Evolutionary conservation across 1,140 invertebrate species (phyloP), one percentile per base, ranked within the genome.

Genomic region (Bombus impatiens): DNA sequence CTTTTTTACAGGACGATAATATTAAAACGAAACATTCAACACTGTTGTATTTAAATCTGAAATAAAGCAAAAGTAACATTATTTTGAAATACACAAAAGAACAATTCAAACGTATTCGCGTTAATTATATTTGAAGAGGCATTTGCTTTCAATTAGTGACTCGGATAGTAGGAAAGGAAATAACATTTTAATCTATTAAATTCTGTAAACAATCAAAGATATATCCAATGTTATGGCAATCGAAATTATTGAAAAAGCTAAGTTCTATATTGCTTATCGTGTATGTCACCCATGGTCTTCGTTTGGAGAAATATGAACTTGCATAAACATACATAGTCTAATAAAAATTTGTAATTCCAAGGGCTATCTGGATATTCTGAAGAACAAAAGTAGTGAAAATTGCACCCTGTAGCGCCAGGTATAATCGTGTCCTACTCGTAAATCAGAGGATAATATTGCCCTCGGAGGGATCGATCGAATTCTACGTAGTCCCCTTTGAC

Each of bases 401-500:
- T 62, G 76, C 15, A 42, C 28, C 76, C 57, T 12, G 59, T 57
- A 35, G 28, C 35, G n/a, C 15, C 44, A 40, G n/a, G n/a, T 59
- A 59, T 84, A 84, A 84, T 84, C 76, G 78, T 44, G 8, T 37
- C 32, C 15, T 3, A 22, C 32, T 59, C 77, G 67, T 44, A 65
- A 74, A 62, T 80, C 68, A n/a, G 44, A 12, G n/a, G 12, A 28
- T n/a, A 53, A 78, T 59, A 70, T 47, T 22, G n/a, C 28, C 40
- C 76, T 32, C 35, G 37, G 13, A 71, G n/a, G 28, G 53, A 28
- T 3, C 47, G 76, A 79, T 59, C 53, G 77, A 84, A 62, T 62
- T 59, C 59, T 13, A 25, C 28, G 10, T 74, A 80, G 79, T 53
- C 83, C 78, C 78, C 68, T 85, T 80, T 74, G 83, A 80, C 68